Base-by-base conservation (phyloP, 2,797 vertebrate genomes). In the Fistularia commersonii region DNA sequence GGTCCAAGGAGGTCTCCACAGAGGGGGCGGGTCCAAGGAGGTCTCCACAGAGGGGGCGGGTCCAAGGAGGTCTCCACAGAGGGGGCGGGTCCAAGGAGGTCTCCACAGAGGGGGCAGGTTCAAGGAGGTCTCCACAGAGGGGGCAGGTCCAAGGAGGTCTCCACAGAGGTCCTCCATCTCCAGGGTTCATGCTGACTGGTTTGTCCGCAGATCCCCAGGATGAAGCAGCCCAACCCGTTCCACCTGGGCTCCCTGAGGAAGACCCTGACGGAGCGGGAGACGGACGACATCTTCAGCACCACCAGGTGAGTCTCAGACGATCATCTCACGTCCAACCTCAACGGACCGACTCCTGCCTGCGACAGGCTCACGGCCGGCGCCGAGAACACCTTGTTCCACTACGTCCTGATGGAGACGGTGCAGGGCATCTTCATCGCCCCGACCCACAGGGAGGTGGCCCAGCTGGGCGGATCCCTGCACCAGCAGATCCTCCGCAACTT, bases 361-460 rank as follows among this genome's bases (percentile, higher is more conserved):
- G 38, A 6, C 75, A 98, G 97, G 72, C 82, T 98, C 56, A 95
- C 93, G 0, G 90, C 94, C 0, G 96, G 96, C 12, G 85, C 92
- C 41, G 96, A 98, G 81, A 98, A 97, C 76, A 95, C 94, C 1
- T 90, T 99, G 64, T 99, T 99, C 83, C 96, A 98, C 80, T 99
- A 98, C 9, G 82, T 99, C 6, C 90, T 92, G 73, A 89, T 98
- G 90, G 96, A 99, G 80, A 90, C 87, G 0, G 84, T 95, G 68
- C 94, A 96, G 82, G 96, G 97, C 15, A 93, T 99, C 83, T 97
- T 98, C 77, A 94, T 99, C 55, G 91, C 94, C 38, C 96, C 97
- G 11, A 95, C 95, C 43, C 92, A 94, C 80, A 90, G 84, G 66
- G 95, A 99, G 38, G 85, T 95, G 60, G 87, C 88, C 43, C 92